Evolutionary conservation across 2,113 vertebrate species (phyloP), one percentile per base, ranked within the genome.

Genomic region (Todiramphus saurophagus): DNA sequence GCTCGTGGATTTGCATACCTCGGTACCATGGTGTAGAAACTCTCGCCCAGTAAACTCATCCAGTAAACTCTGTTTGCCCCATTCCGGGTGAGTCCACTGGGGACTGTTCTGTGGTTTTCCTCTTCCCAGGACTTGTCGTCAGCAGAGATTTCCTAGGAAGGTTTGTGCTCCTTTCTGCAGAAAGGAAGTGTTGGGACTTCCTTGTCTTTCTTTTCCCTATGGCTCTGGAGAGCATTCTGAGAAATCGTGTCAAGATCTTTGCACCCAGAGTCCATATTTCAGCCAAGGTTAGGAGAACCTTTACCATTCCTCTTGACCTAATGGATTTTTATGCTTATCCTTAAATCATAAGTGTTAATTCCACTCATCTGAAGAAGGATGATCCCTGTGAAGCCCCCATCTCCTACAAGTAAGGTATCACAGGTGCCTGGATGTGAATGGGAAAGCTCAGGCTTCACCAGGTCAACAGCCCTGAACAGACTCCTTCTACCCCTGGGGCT

Each of bases 11-110:
- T 68, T 28, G 25, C 41, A 27, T 39, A 7, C 20, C 48, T 68
- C 48, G 7, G 0, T 13, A 44, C 30, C 0, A 5, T 20, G 44
- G 11, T 30, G 50, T 19, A 43, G 70, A 85, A 23, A 13, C 13
- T 60, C 8, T 59, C 23, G 5, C 43, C 43, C 43, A 43, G 43
- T 43, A 43, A 43, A 43, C 43, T 43, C 41, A 43, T 43, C 41
- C 41, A 43, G 41, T 43, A 43, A 43, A 43, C 41, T 43, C 41
- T 43, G 43, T 43, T 43, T 43, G 43, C 43, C 43, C 43, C 43
- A 43, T 43, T 43, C 43, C 15, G 43, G 43, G 43, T 43, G 43
- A 43, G 43, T 43, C 43, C 48, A 4, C 1, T 11, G 15, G 13
- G 14, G 39, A 2, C 11, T 81, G 44, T 53, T 41, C 10, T 66